Conservation (phyloP, 30 jellyfish, hydroid and myxozoan species). For the Pelagia noctiluca region DNA sequence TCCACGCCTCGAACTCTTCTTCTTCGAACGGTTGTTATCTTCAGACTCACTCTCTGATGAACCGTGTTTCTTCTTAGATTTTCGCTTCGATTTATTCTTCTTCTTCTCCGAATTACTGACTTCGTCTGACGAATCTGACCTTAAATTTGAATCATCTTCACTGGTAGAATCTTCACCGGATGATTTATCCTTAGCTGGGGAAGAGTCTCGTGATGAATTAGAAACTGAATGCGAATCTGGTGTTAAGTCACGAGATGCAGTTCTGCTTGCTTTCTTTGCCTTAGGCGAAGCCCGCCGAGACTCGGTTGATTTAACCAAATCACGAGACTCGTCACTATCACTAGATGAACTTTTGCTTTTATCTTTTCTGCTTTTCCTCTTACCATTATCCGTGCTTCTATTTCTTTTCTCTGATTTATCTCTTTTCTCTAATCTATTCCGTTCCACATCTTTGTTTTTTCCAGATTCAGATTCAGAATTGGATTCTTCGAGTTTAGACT, state of each 20-base stretch:
- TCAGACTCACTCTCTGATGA: background rate
- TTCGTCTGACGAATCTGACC: background rate
- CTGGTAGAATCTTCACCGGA: no score
- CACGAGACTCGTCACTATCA: background rate
- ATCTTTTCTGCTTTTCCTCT: background rate
- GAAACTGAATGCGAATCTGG: no score
- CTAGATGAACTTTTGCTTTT: background rate
- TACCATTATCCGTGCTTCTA: background rate
- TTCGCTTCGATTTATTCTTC: background rate
- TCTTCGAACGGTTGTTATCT: background rate
- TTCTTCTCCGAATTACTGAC: background rate
- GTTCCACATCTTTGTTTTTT: background rate
- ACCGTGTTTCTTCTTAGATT: background rate
- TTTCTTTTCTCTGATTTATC: background rate
- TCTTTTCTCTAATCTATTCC: background rate
- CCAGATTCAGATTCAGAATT: background rate
- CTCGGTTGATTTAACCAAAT: no score
- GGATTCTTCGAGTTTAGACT: background rate
- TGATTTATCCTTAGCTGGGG: no score
- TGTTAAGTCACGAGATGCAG: no score
- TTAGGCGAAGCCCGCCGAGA: no score
- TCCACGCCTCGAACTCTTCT: constrained; percentile 13
- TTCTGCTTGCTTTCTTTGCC: no score
- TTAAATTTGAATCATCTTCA: no score
- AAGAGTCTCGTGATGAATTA: no score